Conservation (phyloP, 1,140 invertebrate species). For the Sipha flava region DNA sequence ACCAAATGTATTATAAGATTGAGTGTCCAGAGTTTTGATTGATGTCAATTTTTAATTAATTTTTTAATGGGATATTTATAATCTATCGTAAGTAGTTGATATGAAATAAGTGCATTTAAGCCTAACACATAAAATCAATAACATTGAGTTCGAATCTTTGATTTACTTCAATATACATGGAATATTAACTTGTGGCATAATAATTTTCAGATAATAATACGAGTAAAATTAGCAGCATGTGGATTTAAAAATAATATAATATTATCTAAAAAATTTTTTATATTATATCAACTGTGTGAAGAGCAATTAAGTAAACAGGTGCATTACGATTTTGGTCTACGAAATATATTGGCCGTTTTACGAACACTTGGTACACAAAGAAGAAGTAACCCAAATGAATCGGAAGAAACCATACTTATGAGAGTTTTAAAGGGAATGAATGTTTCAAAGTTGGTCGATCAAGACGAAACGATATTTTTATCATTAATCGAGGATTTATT, state of each 20-base stretch:
- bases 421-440: constrained; percentile 89
- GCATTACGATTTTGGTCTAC: constrained; percentile 89
- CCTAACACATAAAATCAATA: too few relatives aligned
- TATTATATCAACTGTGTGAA: constrained; percentile 76
- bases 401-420: constrained; percentile 86
- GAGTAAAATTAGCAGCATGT: constrained; percentile 90
- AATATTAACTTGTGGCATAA: too few relatives aligned
- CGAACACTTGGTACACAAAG: constrained; percentile 84
- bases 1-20: too few relatives aligned
- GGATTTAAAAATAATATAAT: constrained; percentile 80
- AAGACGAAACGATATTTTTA: constrained; percentile 85
- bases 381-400: constrained; percentile 67
- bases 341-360: constrained; percentile 86
- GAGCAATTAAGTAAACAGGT: constrained; percentile 86
- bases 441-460: constrained; percentile 83
- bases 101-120: too few relatives aligned
- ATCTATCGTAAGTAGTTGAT: too few relatives aligned
- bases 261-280: constrained; percentile 82
- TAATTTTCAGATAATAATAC: constrained; percentile 79
- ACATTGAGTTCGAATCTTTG: too few relatives aligned
- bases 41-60: too few relatives aligned
- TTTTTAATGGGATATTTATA: too few relatives aligned
- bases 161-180: too few relatives aligned
- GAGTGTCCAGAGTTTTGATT: too few relatives aligned
- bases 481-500: constrained; percentile 90